Conservation (phyloP, 2,888 invertebrate species). For the Xiphydria camelus region DNA sequence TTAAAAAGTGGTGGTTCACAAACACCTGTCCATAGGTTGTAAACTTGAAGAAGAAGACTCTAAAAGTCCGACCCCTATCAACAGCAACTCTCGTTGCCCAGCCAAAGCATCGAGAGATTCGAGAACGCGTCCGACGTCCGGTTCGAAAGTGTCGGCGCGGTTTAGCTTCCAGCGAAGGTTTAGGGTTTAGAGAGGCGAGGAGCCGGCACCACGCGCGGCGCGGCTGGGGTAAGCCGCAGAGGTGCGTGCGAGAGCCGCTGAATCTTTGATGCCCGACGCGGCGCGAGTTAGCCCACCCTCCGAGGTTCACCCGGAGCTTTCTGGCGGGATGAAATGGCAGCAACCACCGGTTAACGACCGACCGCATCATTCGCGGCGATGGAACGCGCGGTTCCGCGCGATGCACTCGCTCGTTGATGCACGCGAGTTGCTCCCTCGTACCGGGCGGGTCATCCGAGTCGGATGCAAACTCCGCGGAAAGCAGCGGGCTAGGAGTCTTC, state of each 20-base stretch:
- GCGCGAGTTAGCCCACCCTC: slow-evolving; percentile 37
- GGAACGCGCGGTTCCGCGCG: no score
- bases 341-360: slow-evolving; percentile 23
- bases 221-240: slow-evolving; percentile 38
- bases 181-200: slow-evolving; percentile 38
- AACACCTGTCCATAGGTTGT: background rate
- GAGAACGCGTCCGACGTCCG: no score
- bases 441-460: no score
- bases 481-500: no score
- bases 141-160: no score
- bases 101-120: no score
- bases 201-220: slow-evolving; percentile 33
- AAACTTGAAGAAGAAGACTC: background rate
- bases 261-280: slow-evolving; percentile 50
- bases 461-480: no score
- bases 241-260: slow-evolving; percentile 47
- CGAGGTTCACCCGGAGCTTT: slow-evolving; percentile 21
- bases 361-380: no score
- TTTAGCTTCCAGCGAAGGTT: slow-evolving; percentile 16
- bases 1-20: background rate
- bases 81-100: no score
- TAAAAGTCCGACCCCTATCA: no score
- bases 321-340: slow-evolving; percentile 27
- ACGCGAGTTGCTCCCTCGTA: no score
- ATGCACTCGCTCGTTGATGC: no score